These are phyloP conservation scores for Apaloderma vittatum DNA, from an alignment of 2,113 vertebrate species.

Conservation along the genomic window DNA sequence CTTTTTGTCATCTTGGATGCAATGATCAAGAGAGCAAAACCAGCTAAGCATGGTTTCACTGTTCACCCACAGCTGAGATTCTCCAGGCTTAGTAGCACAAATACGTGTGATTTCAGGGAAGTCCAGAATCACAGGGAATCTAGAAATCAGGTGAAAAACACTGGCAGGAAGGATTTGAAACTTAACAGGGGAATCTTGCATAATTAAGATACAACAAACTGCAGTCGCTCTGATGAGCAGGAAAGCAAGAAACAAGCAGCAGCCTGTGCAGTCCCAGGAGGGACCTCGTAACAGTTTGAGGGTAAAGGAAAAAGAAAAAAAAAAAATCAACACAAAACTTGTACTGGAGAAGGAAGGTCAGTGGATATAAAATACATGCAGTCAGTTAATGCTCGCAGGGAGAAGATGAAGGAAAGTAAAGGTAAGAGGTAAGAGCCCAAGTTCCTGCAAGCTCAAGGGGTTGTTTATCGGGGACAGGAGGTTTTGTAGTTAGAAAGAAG, in stretches of 20 bases:
- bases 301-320: constrained; percentile 1
- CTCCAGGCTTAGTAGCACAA: neutral
- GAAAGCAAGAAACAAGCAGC: constrained; percentile 64
- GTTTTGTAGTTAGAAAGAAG: neutral
- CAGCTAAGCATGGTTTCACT: neutral
- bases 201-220: constrained; percentile 69
- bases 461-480: neutral
- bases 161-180: constrained; percentile 65
- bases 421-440: neutral
- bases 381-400: neutral
- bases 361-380: neutral
- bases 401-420: neutral
- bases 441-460: neutral
- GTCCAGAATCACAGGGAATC: constrained; percentile 21
- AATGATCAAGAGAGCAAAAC: neutral
- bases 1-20: neutral
- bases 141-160: constrained; percentile 7
- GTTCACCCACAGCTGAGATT: neutral
- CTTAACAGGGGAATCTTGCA: constrained; percentile 40
- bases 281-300: neutral
- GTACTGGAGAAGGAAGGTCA: neutral
- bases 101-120: neutral
- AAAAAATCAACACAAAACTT: neutral
- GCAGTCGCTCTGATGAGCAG: constrained; percentile 65
- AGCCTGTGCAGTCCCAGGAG: constrained; percentile 53